Conservation (phyloP, 2,113 vertebrate species). For the Pampusana beccarii region DNA sequence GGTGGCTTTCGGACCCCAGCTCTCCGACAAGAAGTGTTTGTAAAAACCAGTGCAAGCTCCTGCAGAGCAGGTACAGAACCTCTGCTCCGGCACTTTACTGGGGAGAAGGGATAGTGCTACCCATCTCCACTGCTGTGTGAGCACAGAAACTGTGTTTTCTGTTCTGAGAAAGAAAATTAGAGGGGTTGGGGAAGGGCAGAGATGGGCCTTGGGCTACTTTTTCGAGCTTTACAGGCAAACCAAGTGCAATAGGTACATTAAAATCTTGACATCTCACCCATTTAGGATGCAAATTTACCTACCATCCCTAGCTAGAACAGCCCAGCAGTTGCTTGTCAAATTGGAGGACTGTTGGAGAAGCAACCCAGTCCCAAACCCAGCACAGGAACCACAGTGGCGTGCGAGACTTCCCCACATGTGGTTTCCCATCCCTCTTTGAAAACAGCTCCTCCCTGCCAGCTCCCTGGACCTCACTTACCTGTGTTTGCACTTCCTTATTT, state of each 20-base stretch:
- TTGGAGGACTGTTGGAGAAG: background rate
- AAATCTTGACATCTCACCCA: background rate
- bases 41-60: background rate
- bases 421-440: background rate
- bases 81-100: background rate
- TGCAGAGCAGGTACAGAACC: background rate
- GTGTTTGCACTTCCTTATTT: background rate
- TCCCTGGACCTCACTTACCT: accelerated
- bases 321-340: background rate
- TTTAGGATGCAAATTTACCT: background rate
- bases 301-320: background rate
- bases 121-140: background rate
- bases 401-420: accelerated
- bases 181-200: background rate
- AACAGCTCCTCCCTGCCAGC: background rate
- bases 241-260: accelerated
- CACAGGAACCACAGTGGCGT: background rate
- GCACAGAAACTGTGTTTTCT: background rate
- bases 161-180: background rate
- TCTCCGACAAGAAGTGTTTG: background rate
- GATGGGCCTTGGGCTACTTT: background rate
- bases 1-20: conserved; percentile 5
- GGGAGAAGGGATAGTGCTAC: background rate
- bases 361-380: background rate
- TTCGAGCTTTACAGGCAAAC: background rate